These are phyloP conservation scores for Trinorchestia longiramus DNA, from an alignment of 1,140 invertebrate genomes.

Conservation along the genomic window DNA sequence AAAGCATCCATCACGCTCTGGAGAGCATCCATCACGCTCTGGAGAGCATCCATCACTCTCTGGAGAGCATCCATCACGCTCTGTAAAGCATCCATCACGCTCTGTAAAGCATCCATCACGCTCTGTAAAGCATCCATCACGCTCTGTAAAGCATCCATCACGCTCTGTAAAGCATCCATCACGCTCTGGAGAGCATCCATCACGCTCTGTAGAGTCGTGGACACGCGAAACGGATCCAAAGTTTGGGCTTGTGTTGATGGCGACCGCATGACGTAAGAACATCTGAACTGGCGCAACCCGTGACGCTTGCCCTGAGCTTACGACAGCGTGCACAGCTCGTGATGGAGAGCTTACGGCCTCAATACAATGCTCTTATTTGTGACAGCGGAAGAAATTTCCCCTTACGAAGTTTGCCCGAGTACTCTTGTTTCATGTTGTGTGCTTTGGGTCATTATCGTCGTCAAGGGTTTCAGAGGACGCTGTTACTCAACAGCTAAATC, in stretches of 20 bases:
- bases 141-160: neutral
- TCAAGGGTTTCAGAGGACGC: neutral
- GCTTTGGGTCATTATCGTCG: neutral
- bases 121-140: neutral
- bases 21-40: neutral
- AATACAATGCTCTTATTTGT: neutral
- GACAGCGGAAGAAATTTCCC: neutral
- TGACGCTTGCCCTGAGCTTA: no score
- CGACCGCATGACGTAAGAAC: neutral
- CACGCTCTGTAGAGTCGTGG: neutral
- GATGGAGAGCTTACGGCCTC: neutral
- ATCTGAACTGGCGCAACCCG: neutral
- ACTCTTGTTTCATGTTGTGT: neutral
- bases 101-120: neutral
- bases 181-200: neutral
- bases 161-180: neutral
- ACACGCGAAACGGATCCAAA: neutral
- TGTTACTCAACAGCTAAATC: neutral
- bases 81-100: neutral
- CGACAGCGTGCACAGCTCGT: neutral
- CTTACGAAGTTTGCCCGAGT: neutral
- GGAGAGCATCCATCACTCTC: neutral
- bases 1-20: neutral
- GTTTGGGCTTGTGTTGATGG: neutral
- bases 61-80: neutral